phyloP scores from a whole-genome alignment of 2,797 vertebrate species.

The Artibeus jamaicensis region DNA sequence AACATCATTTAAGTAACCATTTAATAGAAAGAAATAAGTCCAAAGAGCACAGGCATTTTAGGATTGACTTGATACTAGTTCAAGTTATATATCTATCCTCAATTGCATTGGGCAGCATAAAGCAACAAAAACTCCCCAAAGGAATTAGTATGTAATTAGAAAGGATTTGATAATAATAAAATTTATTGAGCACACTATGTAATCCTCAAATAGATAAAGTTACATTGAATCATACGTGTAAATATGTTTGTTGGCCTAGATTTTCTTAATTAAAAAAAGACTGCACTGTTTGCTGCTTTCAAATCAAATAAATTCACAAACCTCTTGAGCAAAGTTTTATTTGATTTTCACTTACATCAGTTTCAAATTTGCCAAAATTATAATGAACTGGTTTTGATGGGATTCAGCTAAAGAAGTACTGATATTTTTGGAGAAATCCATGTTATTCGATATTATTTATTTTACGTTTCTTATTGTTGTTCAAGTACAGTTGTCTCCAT shows the following conservation, averaged over 20 bases:
- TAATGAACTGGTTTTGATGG: neutral
- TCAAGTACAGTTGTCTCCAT: no score
- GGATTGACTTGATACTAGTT: neutral
- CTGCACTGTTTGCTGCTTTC: neutral
- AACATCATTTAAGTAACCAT: neutral
- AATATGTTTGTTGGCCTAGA: conserved; percentile 43
- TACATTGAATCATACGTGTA: neutral
- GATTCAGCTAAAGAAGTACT: neutral
- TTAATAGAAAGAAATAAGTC: neutral
- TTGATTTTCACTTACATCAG: neutral
- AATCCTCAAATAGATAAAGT: neutral
- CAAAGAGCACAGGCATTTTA: conserved; percentile 1
- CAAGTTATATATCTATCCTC: neutral
- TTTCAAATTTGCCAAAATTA: neutral
- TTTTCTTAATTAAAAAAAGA: conserved; percentile 51
- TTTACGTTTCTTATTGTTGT: no score
- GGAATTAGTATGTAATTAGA: neutral
- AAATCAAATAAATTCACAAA: conserved; percentile 30
- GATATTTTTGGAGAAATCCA: neutral
- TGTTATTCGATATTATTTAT: neutral
- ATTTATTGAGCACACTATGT: neutral
- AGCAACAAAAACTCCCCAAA: neutral
- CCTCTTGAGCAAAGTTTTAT: neutral
- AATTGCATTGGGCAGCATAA: neutral
- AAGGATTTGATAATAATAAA: conserved; percentile 34